Evolutionary conservation across 2,888 invertebrate species (phyloP).

Genomic region (Amphipoea lucens): DNA sequence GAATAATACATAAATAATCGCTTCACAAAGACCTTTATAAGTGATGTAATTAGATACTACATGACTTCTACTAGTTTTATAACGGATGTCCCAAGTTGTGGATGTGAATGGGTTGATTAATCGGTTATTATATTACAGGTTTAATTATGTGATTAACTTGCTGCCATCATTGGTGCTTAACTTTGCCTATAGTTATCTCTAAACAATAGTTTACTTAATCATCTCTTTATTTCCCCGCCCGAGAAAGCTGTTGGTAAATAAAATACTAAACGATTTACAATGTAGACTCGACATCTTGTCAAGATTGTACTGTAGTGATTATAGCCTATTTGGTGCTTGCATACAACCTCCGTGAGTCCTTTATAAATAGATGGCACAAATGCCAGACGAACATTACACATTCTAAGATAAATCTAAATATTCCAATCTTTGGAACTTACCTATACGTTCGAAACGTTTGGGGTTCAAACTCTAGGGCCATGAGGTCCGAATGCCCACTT

Average conservation of each 20-base stretch:
- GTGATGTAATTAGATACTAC: slow-evolving; percentile 62
- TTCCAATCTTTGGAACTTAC: too few species aligned
- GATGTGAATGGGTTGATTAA: slow-evolving; percentile 27
- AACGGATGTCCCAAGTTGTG: slow-evolving; percentile 40
- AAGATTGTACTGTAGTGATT: background rate
- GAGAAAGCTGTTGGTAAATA: background rate
- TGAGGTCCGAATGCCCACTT: too few species aligned
- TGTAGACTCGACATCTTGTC: background rate
- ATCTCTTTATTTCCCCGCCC: background rate
- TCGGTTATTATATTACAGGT: slow-evolving; percentile 7
- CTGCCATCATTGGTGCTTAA: background rate
- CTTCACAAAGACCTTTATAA: slow-evolving; percentile 57
- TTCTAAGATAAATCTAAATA: too few species aligned
- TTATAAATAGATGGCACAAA: background rate
- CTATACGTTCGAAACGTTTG: too few species aligned
- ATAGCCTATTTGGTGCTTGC: too few species aligned
- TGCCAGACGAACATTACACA: background rate
- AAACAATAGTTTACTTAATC: background rate
- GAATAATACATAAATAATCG: slow-evolving; percentile 68
- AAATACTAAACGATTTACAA: background rate
- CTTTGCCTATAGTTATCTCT: background rate
- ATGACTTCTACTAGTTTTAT: slow-evolving; percentile 53
- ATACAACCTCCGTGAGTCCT: too few species aligned
- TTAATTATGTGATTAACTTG: slow-evolving; percentile 1
- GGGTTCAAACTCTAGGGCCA: too few species aligned